phyloP scores from a whole-genome alignment of 2,113 vertebrate species.

The Bos javanicus region DNA sequence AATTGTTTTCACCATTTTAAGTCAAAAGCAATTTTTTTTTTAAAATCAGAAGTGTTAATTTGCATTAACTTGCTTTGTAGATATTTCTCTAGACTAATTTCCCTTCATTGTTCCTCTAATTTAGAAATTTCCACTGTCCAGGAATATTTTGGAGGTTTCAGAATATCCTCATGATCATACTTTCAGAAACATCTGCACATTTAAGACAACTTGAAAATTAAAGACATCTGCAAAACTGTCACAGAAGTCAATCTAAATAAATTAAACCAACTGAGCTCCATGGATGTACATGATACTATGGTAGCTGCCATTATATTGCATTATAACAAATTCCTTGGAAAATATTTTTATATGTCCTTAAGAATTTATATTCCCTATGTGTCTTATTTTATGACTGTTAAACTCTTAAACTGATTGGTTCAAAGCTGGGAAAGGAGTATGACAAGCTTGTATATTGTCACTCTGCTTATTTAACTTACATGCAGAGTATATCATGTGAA shows the following conservation, averaged over 20 bases:
- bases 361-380: not conserved
- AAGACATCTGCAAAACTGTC: not conserved
- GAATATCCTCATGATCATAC: conserved; percentile 7
- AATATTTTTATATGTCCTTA: not conserved
- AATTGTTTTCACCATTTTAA: conserved; percentile 23
- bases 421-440: not conserved
- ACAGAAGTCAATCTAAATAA: conserved; percentile 13
- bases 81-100: not conserved
- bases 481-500: not conserved
- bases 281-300: not conserved
- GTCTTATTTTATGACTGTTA: not conserved
- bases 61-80: not conserved
- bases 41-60: not conserved
- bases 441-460: not conserved
- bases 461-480: not conserved
- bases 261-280: not conserved
- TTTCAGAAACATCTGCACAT: conserved; percentile 3
- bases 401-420: not conserved
- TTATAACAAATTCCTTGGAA: not conserved
- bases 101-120: not conserved
- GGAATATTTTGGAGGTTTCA: conserved; percentile 3
- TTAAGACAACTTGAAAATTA: not conserved
- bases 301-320: not conserved
- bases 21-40: not conserved
- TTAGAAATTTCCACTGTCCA: not conserved